phyloP scores from a whole-genome alignment of 2,113 vertebrate genomes.

The Sturnira hondurensis region DNA sequence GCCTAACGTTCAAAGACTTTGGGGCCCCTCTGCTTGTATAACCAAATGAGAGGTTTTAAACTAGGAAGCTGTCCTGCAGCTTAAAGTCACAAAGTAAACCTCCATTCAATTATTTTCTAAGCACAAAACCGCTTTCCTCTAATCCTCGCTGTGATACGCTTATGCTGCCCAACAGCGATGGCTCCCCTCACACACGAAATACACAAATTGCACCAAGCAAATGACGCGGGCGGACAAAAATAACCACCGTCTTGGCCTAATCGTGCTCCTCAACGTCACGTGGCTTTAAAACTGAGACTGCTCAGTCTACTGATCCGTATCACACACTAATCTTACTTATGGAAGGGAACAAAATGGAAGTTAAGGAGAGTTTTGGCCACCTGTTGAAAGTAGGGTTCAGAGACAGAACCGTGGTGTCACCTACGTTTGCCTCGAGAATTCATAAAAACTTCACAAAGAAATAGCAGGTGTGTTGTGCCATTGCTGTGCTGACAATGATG shows the following conservation, averaged over 20 bases:
- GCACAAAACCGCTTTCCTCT: neutral
- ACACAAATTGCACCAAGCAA: neutral
- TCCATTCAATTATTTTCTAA: neutral
- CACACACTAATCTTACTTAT: accelerated
- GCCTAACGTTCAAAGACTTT: neutral
- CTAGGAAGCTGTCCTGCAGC: neutral
- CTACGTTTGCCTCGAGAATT: neutral
- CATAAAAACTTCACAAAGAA: neutral
- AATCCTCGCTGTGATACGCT: neutral
- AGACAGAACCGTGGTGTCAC: neutral
- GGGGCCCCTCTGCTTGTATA: neutral
- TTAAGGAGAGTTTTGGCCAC: neutral
- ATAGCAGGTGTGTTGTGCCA: neutral
- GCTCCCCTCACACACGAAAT: neutral
- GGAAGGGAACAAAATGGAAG: neutral
- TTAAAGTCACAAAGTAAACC: neutral
- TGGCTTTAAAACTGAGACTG: neutral
- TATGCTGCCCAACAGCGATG: neutral
- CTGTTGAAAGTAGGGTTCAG: neutral
- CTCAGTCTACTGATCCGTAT: accelerated
- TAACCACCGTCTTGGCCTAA: no score
- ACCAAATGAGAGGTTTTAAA: neutral
- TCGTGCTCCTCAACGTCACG: neutral
- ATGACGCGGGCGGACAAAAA: accelerated
- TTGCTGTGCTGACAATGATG: neutral